Percentiles rank a stretch among this genome's conserved stretches.
Evolutionary conservation across 2,888 invertebrate genomes (phyloP).

Genomic region (Diploptera punctata): DNA sequence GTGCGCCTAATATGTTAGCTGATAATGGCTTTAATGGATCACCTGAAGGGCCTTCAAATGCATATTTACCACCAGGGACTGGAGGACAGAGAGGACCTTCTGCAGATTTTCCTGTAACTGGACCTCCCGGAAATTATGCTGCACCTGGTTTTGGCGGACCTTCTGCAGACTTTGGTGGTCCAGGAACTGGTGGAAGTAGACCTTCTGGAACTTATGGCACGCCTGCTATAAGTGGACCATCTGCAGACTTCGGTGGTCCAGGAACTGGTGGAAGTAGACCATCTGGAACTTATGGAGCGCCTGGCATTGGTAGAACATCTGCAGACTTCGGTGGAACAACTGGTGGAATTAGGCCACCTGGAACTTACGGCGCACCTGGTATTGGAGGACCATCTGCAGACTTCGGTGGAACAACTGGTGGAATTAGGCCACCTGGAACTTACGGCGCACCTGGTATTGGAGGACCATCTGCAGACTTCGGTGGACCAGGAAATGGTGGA

Average conservation of each 20-base stretch:
- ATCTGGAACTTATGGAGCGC: background rate
- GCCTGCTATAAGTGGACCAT: too few relatives aligned
- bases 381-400: too few relatives aligned
- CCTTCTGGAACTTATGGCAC: background rate
- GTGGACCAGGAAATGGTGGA: background rate
- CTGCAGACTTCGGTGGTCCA: conserved; percentile 1
- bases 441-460: background rate
- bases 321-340: too few relatives aligned
- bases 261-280: background rate
- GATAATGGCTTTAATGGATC: background rate
- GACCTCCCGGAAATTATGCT: background rate
- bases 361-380: too few relatives aligned
- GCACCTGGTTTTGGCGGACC: background rate
- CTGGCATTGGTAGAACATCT: too few relatives aligned
- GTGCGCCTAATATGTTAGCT: background rate
- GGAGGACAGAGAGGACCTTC: background rate
- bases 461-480: background rate
- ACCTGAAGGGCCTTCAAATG: background rate
- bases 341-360: too few relatives aligned
- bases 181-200: too few relatives aligned
- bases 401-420: background rate
- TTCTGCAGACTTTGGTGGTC: too few relatives aligned
- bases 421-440: background rate
- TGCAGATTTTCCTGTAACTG: too few relatives aligned
- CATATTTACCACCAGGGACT: background rate